Base-by-base conservation (phyloP, 1,140 invertebrate species). In the Rhopalosiphum maidis region DNA sequence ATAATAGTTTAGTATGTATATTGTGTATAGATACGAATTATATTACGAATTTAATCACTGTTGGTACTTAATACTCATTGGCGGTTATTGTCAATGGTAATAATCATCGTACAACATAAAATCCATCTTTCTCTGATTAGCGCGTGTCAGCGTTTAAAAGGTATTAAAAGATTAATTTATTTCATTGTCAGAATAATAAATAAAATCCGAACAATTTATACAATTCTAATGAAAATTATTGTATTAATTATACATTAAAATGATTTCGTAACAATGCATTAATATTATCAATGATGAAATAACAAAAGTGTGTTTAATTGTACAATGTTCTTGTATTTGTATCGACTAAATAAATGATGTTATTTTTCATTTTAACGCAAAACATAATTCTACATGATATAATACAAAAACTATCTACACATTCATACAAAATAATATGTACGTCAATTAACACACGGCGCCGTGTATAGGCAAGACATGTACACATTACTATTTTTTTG, bases 101-200 rank as follows among this genome's bases (percentile, higher is more conserved):
- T n/a, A n/a, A n/a, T 77, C n/a, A n/a, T 77, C n/a, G 15, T 77
- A n/a, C 18, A n/a, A 77, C 18, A 4, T 77, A 77, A 77, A 77
- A 18, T 77, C 5, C 15, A 77, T 77, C 30, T n/a, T 77, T 77
- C 60, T 77, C 30, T 77, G 60, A n/a, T 77, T n/a, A 77, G 60
- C n/a, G 15, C 23, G 60, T 77, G 11, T 77, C 60, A n/a, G 30
- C 30, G n/a, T 77, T 77, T 18, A 18, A n/a, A n/a, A 77, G 60
- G 60, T 77, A 77, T n/a, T 77, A 77, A 77, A 77, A n/a, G 30
- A 77, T 77, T 77, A 77, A n/a, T 77, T 77, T 77, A 77, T 77
- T 77, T 77, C 15, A 77, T 15, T 77, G 60, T 77, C 60, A 77
- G 30, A 77, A 77, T 77, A 77, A n/a, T 77, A n/a, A 68, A 68